Evolutionary conservation across 2,888 invertebrate species (phyloP).

Genomic region (Tineola bisselliella): DNA sequence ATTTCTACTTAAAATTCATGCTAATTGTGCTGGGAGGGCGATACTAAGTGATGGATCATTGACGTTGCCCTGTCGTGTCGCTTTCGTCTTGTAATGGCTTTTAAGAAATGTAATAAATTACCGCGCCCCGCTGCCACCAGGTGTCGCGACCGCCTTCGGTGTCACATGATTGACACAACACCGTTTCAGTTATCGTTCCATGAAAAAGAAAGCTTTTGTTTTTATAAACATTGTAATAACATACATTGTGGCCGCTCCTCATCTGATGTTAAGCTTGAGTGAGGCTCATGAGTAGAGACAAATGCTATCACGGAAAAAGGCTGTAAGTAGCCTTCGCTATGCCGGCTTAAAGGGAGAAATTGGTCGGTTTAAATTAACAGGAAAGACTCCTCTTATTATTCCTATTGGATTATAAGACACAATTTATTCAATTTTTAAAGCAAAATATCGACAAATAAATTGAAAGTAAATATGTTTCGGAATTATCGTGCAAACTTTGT

Average conservation of each 20-base stretch:
- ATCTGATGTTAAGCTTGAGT: too few species aligned
- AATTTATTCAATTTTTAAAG: too few species aligned
- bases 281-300: too few species aligned
- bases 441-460: too few species aligned
- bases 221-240: neutral
- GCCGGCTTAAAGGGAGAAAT: too few species aligned
- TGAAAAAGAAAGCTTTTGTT: neutral
- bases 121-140: slow-evolving; percentile 43
- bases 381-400: too few species aligned
- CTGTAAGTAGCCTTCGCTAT: too few species aligned
- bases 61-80: slow-evolving; percentile 40
- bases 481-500: too few species aligned
- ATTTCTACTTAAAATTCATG: slow-evolving; percentile 39
- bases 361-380: too few species aligned
- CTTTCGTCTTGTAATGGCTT: slow-evolving; percentile 51
- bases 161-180: neutral
- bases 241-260: neutral
- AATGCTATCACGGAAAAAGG: too few species aligned
- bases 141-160: slow-evolving; percentile 33
- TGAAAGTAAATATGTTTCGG: too few species aligned
- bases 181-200: neutral
- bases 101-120: slow-evolving; percentile 67
- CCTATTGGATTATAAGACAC: too few species aligned
- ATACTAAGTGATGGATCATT: slow-evolving; percentile 44
- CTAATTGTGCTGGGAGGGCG: slow-evolving; percentile 41